Percentiles rank a stretch among this genome's conserved stretches.
Evolutionary conservation across 1,140 invertebrate genomes (phyloP).

Genomic region (Scaptomyza graminum): DNA sequence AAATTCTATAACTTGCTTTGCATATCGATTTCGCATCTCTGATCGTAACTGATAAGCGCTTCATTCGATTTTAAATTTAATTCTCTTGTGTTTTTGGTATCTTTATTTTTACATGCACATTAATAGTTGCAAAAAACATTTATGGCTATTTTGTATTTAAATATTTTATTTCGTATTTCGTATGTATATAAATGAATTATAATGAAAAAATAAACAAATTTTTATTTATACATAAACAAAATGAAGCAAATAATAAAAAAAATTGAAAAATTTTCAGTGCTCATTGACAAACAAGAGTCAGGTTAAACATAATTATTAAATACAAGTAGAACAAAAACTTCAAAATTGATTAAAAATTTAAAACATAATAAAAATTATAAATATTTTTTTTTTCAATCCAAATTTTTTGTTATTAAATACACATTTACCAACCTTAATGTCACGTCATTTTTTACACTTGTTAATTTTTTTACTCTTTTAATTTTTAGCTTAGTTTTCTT

Average conservation of each 20-base stretch:
- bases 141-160: constrained; percentile 76
- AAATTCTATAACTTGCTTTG: constrained; percentile 81
- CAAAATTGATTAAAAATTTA: constrained; percentile 23
- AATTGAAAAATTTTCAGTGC: constrained; percentile 18
- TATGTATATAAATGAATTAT: constrained; percentile 45
- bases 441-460: constrained; percentile 53
- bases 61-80: constrained; percentile 29
- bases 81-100: constrained; percentile 20
- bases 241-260: constrained; percentile 44
- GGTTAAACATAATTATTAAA: constrained; percentile 13
- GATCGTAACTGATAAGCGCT: constrained; percentile 38
- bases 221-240: constrained; percentile 20
- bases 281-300: constrained; percentile 23
- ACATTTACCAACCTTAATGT: constrained; percentile 69
- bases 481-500: constrained; percentile 34
- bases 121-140: constrained; percentile 81
- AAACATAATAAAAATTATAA: constrained; percentile 27
- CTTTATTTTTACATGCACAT: constrained; percentile 76
- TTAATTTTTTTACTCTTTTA: constrained; percentile 33
- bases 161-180: constrained; percentile 64
- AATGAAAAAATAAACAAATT: constrained; percentile 9
- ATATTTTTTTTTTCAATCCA: constrained; percentile 35
- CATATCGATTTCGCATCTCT: constrained; percentile 54
- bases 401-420: constrained; percentile 56
- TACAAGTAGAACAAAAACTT: constrained; percentile 15